Percentiles rank a stretch among this genome's conserved stretches.
These are phyloP conservation scores for Triops cancriformis DNA, from an alignment of 1,140 invertebrate species.

Conservation along the genomic window DNA sequence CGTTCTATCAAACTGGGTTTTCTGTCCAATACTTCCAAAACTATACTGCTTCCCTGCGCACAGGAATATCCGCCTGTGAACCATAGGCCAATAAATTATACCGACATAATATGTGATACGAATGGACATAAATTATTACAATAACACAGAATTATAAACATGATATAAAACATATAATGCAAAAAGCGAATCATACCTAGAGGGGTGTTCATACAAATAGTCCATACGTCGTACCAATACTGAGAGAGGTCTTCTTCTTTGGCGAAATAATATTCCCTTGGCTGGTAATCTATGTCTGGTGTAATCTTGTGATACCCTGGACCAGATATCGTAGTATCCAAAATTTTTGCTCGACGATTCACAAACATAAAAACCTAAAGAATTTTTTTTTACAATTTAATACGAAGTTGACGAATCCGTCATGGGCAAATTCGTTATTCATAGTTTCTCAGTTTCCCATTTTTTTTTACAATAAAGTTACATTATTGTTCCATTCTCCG, in stretches of 20 bases:
- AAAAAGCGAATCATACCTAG: constrained; percentile 44
- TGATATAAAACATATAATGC: neutral
- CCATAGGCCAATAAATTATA: too few species aligned
- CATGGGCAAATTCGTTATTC: too few species aligned
- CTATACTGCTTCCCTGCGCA: constrained; percentile 43
- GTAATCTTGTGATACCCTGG: constrained; percentile 55
- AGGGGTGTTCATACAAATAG: constrained; percentile 55
- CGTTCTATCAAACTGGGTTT: constrained; percentile 47
- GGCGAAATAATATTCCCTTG: neutral
- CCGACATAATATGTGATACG: too few species aligned
- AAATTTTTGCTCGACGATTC: constrained; percentile 51
- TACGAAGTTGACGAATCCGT: too few species aligned
- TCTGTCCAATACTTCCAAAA: constrained; percentile 43
- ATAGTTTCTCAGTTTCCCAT: too few species aligned
- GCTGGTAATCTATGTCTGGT: constrained; percentile 46
- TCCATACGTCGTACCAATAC: constrained; percentile 51
- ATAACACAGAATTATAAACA: too few species aligned
- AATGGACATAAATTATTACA: too few species aligned
- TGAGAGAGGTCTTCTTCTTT: constrained; percentile 45
- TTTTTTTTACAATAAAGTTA: too few species aligned
- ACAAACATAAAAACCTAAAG: constrained; percentile 54
- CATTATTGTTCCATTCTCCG: too few species aligned
- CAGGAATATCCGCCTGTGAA: constrained; percentile 17
- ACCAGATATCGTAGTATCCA: constrained; percentile 56
- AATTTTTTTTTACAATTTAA: neutral